Percentiles rank a stretch among this genome's conserved stretches.
Evolutionary conservation across 1,140 invertebrate genomes (phyloP).

Genomic region (Akabosia matsudoensis): DNA sequence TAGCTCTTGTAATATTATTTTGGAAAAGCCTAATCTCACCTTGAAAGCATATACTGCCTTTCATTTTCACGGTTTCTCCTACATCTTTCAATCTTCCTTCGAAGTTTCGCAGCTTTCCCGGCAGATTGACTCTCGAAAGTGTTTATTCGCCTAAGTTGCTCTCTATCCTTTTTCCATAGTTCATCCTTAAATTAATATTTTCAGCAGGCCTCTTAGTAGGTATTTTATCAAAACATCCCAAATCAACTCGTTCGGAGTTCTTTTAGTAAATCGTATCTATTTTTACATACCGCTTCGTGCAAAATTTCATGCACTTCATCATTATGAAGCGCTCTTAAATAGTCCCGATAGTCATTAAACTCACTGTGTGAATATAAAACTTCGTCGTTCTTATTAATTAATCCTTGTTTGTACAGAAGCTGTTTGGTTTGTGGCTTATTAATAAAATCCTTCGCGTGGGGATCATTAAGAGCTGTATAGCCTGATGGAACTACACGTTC

Average conservation of each 20-base stretch:
- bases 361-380: background rate
- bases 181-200: conserved; percentile 1
- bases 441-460: background rate
- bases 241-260: no score
- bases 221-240: no score
- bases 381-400: conserved; percentile 10
- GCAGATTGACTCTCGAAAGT: background rate
- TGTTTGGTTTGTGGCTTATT: background rate
- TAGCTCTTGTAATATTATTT: background rate
- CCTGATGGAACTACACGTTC: conserved; percentile 13
- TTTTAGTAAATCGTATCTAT: background rate
- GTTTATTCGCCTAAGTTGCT: background rate
- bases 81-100: background rate
- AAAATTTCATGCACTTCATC: background rate
- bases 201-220: background rate
- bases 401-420: conserved; percentile 10
- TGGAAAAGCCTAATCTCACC: background rate
- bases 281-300: background rate
- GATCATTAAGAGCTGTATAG: conserved; percentile 29
- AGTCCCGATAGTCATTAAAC: conserved; percentile 26
- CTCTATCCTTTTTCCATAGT: background rate
- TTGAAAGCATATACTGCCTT: background rate
- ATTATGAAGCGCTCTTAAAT: background rate
- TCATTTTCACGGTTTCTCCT: background rate
- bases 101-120: background rate